These are phyloP conservation scores for Oreochromis mossambicus DNA, from an alignment of 2,797 vertebrate species.

Conservation along the genomic window DNA sequence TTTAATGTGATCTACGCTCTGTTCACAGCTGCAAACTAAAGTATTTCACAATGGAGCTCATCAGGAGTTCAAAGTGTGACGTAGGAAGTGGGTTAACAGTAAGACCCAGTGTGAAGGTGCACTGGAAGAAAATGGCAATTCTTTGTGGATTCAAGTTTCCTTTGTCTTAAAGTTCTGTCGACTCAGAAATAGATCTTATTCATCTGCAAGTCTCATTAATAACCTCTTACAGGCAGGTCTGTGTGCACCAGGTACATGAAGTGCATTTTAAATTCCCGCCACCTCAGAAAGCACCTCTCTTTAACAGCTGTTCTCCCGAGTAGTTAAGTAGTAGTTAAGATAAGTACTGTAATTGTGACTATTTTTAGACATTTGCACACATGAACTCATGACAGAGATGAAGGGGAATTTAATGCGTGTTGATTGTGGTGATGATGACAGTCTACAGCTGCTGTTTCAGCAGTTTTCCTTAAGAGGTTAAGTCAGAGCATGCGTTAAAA, in stretches of 20 bases:
- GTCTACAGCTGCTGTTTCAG: neutral
- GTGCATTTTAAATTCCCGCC: neutral
- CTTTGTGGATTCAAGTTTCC: accelerated
- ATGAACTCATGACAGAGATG: neutral
- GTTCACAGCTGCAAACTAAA: neutral
- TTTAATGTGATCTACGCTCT: neutral
- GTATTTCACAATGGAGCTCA: neutral
- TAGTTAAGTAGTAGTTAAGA: neutral
- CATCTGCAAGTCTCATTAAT: neutral
- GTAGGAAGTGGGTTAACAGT: neutral
- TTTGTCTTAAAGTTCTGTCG: neutral
- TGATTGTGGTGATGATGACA: neutral
- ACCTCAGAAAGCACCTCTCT: neutral
- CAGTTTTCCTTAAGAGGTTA: neutral
- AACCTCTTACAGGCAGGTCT: neutral
- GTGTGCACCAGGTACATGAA: neutral
- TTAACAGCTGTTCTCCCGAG: neutral
- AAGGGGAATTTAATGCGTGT: accelerated
- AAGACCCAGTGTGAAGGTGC: neutral
- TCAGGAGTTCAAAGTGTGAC: neutral
- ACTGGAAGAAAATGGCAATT: neutral
- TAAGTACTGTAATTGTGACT: neutral
- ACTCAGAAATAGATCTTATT: neutral
- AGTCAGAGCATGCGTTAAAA: neutral
- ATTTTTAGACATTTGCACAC: neutral